Conservation (phyloP, 2,113 vertebrate species). For the Illadopsis cleaveri region DNA sequence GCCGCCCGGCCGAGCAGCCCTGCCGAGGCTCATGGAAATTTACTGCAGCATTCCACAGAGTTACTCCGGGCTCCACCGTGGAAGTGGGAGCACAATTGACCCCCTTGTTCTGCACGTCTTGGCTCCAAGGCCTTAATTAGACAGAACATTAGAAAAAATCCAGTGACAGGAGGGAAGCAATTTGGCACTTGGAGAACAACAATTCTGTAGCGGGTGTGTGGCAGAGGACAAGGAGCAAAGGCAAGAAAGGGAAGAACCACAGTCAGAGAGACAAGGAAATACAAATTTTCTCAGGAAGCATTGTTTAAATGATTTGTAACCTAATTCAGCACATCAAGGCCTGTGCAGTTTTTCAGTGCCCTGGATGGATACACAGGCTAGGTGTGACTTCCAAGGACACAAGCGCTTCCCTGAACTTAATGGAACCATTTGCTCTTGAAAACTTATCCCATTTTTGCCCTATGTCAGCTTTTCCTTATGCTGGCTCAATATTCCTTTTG, state of each 20-base stretch:
- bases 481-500: not conserved
- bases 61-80: not conserved
- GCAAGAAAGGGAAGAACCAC: not conserved
- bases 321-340: not conserved
- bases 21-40: not conserved
- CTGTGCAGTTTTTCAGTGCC: not conserved
- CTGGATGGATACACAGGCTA: not conserved
- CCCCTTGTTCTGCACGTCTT: slow-evolving; percentile 9
- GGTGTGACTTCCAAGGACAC: not conserved
- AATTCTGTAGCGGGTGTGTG: not conserved
- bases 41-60: not conserved
- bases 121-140: not conserved
- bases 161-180: not conserved
- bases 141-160: not conserved
- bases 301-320: not conserved
- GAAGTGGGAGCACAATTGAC: slow-evolving; percentile 16
- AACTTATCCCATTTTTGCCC: not conserved
- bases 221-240: not conserved
- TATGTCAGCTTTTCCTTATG: not conserved
- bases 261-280: not conserved
- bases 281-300: not conserved
- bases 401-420: not conserved
- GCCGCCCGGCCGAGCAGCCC: not conserved
- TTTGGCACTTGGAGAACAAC: not conserved
- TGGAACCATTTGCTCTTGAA: not conserved